These are phyloP conservation scores for Pogonocichla stellata DNA, from an alignment of 2,113 vertebrate species.

Conservation along the genomic window DNA sequence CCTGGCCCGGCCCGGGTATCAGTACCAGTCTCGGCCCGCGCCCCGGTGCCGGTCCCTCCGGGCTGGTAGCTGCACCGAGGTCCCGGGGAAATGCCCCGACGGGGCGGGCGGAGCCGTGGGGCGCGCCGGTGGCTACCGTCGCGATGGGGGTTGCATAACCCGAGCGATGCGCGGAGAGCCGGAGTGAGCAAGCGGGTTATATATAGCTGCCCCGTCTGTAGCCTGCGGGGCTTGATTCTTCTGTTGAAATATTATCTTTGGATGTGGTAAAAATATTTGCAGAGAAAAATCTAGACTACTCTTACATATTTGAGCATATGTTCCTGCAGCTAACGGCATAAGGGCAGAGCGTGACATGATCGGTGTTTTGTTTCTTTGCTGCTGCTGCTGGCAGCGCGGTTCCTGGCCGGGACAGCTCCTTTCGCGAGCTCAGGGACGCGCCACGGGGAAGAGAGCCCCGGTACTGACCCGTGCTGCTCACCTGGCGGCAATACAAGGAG, in stretches of 20 bases:
- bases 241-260: conserved; percentile 71
- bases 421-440: neutral
- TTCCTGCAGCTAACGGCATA: conserved; percentile 45
- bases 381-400: neutral
- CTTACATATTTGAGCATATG: conserved; percentile 62
- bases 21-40: neutral
- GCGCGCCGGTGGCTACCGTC: conserved; percentile 44
- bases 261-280: conserved; percentile 66
- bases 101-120: conserved; percentile 48
- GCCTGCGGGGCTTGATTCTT: conserved; percentile 67
- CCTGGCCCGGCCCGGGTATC: neutral
- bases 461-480: neutral
- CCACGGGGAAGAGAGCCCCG: neutral
- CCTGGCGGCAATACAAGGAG: neutral
- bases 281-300: conserved; percentile 62
- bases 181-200: conserved; percentile 57
- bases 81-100: neutral
- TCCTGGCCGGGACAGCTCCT: neutral
- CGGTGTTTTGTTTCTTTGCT: neutral
- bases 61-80: neutral
- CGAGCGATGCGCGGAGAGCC: conserved; percentile 40
- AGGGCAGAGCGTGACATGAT: conserved; percentile 24
- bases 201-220: conserved; percentile 62
- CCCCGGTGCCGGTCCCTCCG: neutral
- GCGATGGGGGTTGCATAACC: conserved; percentile 50